Evolutionary conservation across 2,113 vertebrate genomes (phyloP), one percentile per base, ranked within the genome.

Genomic region (Salminus brasiliensis): DNA sequence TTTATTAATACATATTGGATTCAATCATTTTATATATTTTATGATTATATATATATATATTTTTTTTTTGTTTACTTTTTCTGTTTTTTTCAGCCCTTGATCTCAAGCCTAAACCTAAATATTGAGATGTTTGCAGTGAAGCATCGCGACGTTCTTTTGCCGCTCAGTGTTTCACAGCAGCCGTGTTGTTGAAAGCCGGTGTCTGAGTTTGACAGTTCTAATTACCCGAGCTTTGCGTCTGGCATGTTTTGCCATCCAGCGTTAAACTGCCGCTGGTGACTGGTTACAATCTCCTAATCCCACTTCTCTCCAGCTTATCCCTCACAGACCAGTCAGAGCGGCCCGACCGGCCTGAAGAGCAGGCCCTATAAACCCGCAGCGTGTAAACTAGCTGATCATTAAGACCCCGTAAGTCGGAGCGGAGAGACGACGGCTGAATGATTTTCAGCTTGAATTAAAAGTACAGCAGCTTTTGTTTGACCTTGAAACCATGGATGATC

Each of bases 241-340:
- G 6, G 6, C 12, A 3, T 49, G 59, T 65, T 49, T 32, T 39
- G 45, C 32, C 60, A 53, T 27, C 41, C 57, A 75, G 30, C 43
- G 4, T 11, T 63, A 75, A 75, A 43, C 59, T n/a, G 39, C 36
- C 36, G 30, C 43, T 36, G 60, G 47, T 65, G 73, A 52, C 41
- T 74, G 27, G 57, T 63, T 74, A 49, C 47, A 21, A 63, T 34
- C 27, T 76, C 65, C 41, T 34, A 74, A 76, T 76, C 74, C 29
- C 18, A 16, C 5, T 36, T 36, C n/a, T 66, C 30, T 34, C 9
- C 41, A 36, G 62, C 55, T 67, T 76, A 66, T 76, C 74, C 45
- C 62, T 21, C 4, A 39, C 10, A 41, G 45, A 52, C 41, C 60
- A 65, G 43, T 49, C 30, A 52, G 62, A 67, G 29, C 62, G 10